Percentiles rank a stretch among this genome's conserved stretches.
phyloP scores from a whole-genome alignment of 2,888 invertebrate genomes.

The Hydrotaea cyrtoneurina region DNA sequence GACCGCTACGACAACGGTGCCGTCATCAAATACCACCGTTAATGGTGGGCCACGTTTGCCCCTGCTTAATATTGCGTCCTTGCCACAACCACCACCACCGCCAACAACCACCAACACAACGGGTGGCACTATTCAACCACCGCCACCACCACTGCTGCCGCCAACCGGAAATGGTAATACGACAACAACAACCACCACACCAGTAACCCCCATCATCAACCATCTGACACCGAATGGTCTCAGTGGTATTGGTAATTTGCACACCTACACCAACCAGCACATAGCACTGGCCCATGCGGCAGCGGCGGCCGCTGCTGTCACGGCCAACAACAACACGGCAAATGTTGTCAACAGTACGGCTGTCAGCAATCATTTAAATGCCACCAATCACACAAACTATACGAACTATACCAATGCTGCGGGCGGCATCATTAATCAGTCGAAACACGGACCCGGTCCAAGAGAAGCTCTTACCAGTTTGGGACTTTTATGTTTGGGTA shows the following conservation, averaged over 20 bases:
- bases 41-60: constrained; percentile 80
- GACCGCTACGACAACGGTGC: constrained; percentile 60
- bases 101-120: constrained; percentile 46
- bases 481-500: constrained; percentile 88
- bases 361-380: constrained; percentile 64
- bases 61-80: constrained; percentile 74
- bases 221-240: constrained; percentile 72
- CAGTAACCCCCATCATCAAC: constrained; percentile 72
- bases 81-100: constrained; percentile 52
- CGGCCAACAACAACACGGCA: constrained; percentile 66
- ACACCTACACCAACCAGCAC: constrained; percentile 77
- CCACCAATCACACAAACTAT: constrained; percentile 70
- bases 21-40: constrained; percentile 66
- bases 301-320: not conserved
- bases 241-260: constrained; percentile 74
- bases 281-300: constrained; percentile 72
- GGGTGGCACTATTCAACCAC: constrained; percentile 49
- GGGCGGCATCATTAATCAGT: constrained; percentile 68
- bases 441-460: constrained; percentile 83
- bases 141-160: constrained; percentile 52
- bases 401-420: constrained; percentile 72
- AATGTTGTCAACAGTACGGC: constrained; percentile 69
- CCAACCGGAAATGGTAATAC: constrained; percentile 58
- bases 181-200: constrained; percentile 71
- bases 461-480: constrained; percentile 92